Base-by-base conservation (phyloP, 1,140 invertebrate species). In the Drosophila aff. region DNA sequence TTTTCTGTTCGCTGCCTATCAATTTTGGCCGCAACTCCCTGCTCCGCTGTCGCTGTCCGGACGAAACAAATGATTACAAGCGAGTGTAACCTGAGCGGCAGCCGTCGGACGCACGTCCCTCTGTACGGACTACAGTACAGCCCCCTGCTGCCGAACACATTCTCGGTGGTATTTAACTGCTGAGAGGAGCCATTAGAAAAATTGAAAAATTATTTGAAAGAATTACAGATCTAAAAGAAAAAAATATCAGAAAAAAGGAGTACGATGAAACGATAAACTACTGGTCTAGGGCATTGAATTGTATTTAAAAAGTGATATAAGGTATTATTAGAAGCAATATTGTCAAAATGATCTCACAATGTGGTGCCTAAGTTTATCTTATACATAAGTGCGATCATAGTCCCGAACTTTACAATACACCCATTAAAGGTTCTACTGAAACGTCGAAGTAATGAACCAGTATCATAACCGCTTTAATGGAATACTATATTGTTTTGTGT, bases 11-110 rank as follows among this genome's bases (percentile, higher is more conserved):
- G 46, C 80, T 87, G 80, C 83, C 83, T 86, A 86, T 86, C 83
- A 86, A 86, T 89, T 83, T 87, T 79, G 53, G 53, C 36, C 36
- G 38, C 53, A 64, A 72, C 59, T 71, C 82, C 71, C 40, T 65
- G 43, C 72, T 49, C 59, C 58, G 65, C 76, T 83, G 81, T 80
- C 74, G 82, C 82, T 86, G 83, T 86, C 76, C 58, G 61, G 57
- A 55, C 72, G 68, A 87, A 87, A 87, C 83, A 87, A 87, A 87
- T 87, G 80, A 87, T 87, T 83, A 87, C 80, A 83, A 80, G 83
- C 80, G 83, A 87, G 80, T 82, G 84, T 87, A 87, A 89, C 83
- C 73, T 87, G 83, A 87, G 84, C 83, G 64, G 77, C 76, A 69
- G 75, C 62, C 47, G 67, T 71, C 79, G 58, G 38, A 46, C 59